These are phyloP conservation scores for Brachystomella parvula DNA, from an alignment of 1,140 invertebrate species.

Conservation along the genomic window DNA sequence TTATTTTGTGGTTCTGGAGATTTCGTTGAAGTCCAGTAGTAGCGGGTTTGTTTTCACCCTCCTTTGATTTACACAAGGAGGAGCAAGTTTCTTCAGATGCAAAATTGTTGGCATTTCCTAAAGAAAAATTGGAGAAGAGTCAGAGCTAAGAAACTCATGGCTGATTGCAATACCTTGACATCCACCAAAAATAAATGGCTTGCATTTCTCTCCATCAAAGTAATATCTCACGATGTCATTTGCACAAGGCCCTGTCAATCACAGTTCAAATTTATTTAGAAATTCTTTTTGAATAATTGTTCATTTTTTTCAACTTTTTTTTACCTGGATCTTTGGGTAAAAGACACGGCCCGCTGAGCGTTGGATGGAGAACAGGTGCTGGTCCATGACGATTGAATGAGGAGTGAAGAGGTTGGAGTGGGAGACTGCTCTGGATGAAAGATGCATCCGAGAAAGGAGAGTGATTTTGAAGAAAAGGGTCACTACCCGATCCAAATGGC, in stretches of 20 bases:
- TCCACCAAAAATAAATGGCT: constrained; percentile 36
- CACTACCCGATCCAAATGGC: constrained; percentile 24
- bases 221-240: constrained; percentile 33
- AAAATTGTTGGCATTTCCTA: constrained; percentile 33
- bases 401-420: not conserved
- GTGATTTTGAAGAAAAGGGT: not conserved
- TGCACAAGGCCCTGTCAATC: constrained; percentile 28
- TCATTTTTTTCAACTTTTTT: not conserved
- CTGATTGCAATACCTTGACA: constrained; percentile 27
- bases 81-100: constrained; percentile 24
- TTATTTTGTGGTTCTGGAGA: not conserved
- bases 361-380: constrained; percentile 21
- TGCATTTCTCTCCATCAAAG: constrained; percentile 29
- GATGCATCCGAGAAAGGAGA: constrained; percentile 23
- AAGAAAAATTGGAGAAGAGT: not conserved
- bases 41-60: not conserved
- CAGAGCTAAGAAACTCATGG: not conserved
- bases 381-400: not conserved
- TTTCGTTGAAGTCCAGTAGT: not conserved
- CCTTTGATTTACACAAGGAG: not conserved
- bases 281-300: not conserved
- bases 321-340: constrained; percentile 26
- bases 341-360: constrained; percentile 28
- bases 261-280: not conserved
- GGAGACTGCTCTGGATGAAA: not conserved